Base-by-base conservation (phyloP, 2,888 invertebrate genomes). In the Nysson spinosus region DNA sequence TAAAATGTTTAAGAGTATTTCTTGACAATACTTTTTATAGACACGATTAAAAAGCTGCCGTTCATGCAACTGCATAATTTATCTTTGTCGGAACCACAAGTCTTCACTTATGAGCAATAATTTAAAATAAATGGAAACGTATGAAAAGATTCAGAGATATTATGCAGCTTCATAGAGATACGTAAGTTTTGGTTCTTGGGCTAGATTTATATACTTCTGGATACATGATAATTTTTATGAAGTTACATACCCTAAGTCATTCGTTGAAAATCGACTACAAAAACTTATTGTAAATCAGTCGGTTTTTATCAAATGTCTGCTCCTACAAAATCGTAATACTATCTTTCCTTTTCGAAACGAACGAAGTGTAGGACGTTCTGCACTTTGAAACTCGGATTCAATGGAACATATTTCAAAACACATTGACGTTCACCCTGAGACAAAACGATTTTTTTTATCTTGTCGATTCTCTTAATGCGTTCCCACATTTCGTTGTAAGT, bases 1-100 rank as follows among this genome's bases (percentile, higher is more conserved):
- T 83, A 79, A 81, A 83, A 83, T 78, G 78, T 80, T 80, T 71
- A 77, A 81, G 77, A 81, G 78, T 82, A 83, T 80, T 82, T 76
- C 69, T 72, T 81, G 73, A 81, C 82, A 82, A 81, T 80, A 81
- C 75, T 81, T 77, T 72, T 32, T 73, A 75, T 72, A 78, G 74
- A 78, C 77, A 80, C 78, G 77, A 71, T 74, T 81, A 81, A 82
- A 82, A 81, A 81, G 80, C 78, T 82, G 82, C 75, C 74, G 51
- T 72, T 69, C 56, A 42, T 46, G 58, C 57, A 64, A 60, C 52
- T 52, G 46, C 51, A 63, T 47, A 52, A 58, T 68, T 34, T 46
- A 39, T 68, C 42, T 56, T 58, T 51, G 47, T 61, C 46, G 57
- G 63, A 55, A 55, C 44, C 47, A 55, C 20, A 22, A 56, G 26